A percentile compares a stretch with the other conserved stretches of the same genome.
Conservation (phyloP, 2,113 vertebrate species). For the Kobus ellipsiprymnus region DNA sequence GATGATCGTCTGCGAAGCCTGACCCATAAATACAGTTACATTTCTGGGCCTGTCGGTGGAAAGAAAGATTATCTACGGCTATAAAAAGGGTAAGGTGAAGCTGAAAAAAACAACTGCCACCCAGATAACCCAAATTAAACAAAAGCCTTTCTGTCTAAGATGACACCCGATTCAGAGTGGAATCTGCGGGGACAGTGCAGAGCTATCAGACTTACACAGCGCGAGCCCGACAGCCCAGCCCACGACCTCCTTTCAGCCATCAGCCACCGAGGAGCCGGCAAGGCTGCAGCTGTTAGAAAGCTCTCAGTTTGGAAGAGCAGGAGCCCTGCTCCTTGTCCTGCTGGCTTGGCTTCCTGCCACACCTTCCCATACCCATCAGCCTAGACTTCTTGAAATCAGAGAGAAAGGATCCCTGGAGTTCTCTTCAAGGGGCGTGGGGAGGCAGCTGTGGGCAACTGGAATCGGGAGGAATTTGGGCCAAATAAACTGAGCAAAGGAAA, state of each 20-base stretch:
- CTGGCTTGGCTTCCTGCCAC: rapidly evolving
- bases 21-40: conserved; percentile 1
- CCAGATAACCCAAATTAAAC: conserved; percentile 17
- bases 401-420: not conserved
- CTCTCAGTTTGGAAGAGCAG: not conserved
- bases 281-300: not conserved
- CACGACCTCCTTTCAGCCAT: rapidly evolving
- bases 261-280: not conserved
- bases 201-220: not conserved
- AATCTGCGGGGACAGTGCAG: not conserved
- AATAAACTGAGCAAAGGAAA: not conserved
- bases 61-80: conserved; percentile 25
- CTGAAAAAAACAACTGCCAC: not conserved
- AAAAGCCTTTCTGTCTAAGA: not conserved
- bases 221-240: not conserved
- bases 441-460: not conserved
- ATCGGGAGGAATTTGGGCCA: not conserved
- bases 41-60: not conserved
- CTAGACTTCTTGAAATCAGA: not conserved
- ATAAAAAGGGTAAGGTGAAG: conserved; percentile 10
- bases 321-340: not conserved
- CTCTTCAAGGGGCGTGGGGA: not conserved
- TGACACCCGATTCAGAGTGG: conserved; percentile 10
- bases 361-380: not conserved
- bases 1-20: not conserved